Conservation (phyloP, 1,140 invertebrate genomes). For the Bacillus rossius region DNA sequence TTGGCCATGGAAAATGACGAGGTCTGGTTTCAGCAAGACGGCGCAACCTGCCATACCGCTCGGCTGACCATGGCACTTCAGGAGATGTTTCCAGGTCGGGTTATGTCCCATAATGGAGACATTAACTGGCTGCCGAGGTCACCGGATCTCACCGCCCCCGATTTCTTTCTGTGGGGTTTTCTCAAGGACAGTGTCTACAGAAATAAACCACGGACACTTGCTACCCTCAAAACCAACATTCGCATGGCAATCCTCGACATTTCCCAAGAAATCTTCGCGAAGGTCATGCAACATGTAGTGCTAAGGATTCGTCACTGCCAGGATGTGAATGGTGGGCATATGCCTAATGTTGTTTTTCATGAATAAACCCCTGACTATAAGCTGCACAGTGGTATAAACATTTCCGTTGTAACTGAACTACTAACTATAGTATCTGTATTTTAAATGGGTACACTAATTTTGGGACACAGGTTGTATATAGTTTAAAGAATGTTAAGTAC, state of each 20-base stretch:
- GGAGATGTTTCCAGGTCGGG: neutral
- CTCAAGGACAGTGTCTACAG: conserved; percentile 26
- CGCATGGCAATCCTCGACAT: conserved; percentile 17
- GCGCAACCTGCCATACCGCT: conserved; percentile 27
- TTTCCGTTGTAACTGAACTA: no score
- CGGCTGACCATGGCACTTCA: conserved; percentile 19
- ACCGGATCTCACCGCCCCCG: conserved; percentile 32
- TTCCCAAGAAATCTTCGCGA: conserved; percentile 11
- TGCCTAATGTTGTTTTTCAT: no score
- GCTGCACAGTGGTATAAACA: no score
- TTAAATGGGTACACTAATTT: no score
- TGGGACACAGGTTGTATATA: no score
- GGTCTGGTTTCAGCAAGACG: conserved; percentile 26
- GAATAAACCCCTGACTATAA: no score
- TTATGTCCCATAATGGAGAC: conserved; percentile 15
- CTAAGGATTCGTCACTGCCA: conserved; percentile 5
- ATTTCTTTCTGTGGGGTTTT: conserved; percentile 34
- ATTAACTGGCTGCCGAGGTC: conserved; percentile 30
- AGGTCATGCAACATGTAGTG: conserved; percentile 12
- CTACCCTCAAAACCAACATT: conserved; percentile 28
- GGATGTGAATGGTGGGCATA: neutral
- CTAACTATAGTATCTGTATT: no score
- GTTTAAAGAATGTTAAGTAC: no score
- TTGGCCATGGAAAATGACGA: neutral
- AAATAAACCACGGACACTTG: conserved; percentile 27